Conservation (phyloP, 1,140 invertebrate genomes). For the Saxidomus purpurata region DNA sequence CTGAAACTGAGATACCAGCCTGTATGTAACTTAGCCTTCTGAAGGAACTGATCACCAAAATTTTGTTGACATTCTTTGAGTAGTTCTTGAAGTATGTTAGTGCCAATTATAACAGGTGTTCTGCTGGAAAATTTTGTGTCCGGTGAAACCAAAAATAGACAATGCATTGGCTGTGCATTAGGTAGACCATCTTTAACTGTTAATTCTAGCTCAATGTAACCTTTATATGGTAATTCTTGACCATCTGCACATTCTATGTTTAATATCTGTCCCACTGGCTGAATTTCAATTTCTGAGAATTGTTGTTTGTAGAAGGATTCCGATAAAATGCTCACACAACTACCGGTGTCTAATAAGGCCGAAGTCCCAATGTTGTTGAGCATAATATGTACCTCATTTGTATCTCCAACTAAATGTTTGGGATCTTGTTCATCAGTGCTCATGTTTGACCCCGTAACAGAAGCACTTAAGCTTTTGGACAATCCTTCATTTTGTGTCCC, state of each 20-base stretch:
- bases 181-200: not conserved
- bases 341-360: slow-evolving; percentile 37
- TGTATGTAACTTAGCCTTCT: slow-evolving; percentile 45
- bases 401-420: slow-evolving; percentile 16
- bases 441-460: slow-evolving; percentile 15
- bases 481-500: slow-evolving; percentile 16
- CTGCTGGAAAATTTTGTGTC: slow-evolving; percentile 28
- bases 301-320: slow-evolving; percentile 42
- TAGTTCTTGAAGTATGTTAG: slow-evolving; percentile 17
- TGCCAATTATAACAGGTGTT: slow-evolving; percentile 10
- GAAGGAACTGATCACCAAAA: slow-evolving; percentile 60
- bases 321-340: slow-evolving; percentile 36
- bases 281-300: slow-evolving; percentile 8
- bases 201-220: slow-evolving; percentile 16
- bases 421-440: not conserved
- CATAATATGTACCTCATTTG: slow-evolving; percentile 24
- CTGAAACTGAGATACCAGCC: slow-evolving; percentile 3
- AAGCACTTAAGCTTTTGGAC: slow-evolving; percentile 52
- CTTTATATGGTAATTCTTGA: slow-evolving; percentile 13
- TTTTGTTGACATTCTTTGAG: slow-evolving; percentile 23
- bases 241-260: slow-evolving; percentile 59
- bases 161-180: not conserved
- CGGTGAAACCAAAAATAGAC: slow-evolving; percentile 36
- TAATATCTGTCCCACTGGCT: not conserved
- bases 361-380: not conserved